A percentile compares a stretch with the other conserved stretches of the same genome.
Evolutionary conservation across 2,113 vertebrate species (phyloP).

Genomic region (Pluvianellus socialis): DNA sequence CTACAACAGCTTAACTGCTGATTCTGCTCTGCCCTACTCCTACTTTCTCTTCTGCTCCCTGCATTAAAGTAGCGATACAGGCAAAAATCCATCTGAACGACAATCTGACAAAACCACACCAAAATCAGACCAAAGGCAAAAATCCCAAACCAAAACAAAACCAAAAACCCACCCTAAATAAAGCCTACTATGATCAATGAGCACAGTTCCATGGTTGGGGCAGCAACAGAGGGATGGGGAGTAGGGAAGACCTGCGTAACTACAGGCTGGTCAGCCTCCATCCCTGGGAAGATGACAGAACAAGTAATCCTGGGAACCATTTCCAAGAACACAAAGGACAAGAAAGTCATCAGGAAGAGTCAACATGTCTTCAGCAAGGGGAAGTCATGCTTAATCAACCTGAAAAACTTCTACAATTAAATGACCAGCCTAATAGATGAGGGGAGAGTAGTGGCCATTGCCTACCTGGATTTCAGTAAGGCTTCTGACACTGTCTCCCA

Average conservation of each 20-base stretch:
- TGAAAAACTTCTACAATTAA: background rate
- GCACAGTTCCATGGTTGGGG: background rate
- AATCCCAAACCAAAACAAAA: rapidly evolving
- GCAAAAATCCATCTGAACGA: background rate
- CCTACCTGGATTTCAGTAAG: background rate
- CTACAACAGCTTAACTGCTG: background rate
- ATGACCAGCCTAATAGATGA: background rate
- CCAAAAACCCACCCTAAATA: background rate
- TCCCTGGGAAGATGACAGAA: background rate
- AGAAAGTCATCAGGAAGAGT: background rate
- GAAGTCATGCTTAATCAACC: background rate
- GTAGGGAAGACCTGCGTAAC: background rate
- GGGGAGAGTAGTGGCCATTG: background rate
- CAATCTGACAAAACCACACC: background rate
- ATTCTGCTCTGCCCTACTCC: background rate
- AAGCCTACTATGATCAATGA: background rate
- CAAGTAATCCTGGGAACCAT: background rate
- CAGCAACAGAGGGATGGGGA: background rate
- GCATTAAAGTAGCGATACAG: background rate
- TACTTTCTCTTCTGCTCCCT: background rate
- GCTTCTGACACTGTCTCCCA: background rate
- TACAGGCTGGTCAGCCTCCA: background rate
- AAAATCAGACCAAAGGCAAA: background rate
- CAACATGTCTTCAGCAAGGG: background rate
- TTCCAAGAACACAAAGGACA: background rate